Conservation (phyloP, 2,797 vertebrate species). For the Hylomyscus alleni region DNA sequence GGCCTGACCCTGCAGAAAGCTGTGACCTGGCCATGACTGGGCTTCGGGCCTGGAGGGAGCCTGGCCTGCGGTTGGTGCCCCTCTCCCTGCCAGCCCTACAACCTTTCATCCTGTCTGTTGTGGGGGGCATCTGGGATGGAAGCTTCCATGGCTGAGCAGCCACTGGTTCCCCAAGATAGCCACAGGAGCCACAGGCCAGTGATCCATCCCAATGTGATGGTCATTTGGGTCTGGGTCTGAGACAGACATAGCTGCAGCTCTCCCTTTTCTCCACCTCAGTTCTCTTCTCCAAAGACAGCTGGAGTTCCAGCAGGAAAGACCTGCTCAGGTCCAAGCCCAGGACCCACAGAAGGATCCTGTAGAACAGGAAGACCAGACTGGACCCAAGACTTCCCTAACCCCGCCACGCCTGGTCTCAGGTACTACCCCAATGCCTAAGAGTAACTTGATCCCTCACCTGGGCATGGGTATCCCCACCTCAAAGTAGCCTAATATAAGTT, state of each 20-base stretch:
- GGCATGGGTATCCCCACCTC: background rate
- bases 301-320: background rate
- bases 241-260: background rate
- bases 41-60: constrained; percentile 69
- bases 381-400: background rate
- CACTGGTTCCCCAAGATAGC: background rate
- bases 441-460: background rate
- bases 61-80: constrained; percentile 60
- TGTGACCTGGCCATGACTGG: constrained; percentile 65
- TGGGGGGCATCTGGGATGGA: background rate
- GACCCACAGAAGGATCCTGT: background rate
- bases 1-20: background rate
- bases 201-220: background rate
- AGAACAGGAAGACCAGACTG: constrained; percentile 13
- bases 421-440: background rate
- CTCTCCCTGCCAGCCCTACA: background rate
- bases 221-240: background rate
- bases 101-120: background rate
- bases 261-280: background rate
- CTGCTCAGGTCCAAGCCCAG: background rate
- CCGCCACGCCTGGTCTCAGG: constrained; percentile 55
- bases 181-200: background rate
- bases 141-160: background rate
- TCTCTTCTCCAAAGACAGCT: background rate
- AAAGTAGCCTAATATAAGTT: background rate